Percentiles rank a stretch among this genome's conserved stretches.
phyloP scores from a whole-genome alignment of 37 sponge, comb jelly and placozoan species.

The Oopsacas minuta region DNA sequence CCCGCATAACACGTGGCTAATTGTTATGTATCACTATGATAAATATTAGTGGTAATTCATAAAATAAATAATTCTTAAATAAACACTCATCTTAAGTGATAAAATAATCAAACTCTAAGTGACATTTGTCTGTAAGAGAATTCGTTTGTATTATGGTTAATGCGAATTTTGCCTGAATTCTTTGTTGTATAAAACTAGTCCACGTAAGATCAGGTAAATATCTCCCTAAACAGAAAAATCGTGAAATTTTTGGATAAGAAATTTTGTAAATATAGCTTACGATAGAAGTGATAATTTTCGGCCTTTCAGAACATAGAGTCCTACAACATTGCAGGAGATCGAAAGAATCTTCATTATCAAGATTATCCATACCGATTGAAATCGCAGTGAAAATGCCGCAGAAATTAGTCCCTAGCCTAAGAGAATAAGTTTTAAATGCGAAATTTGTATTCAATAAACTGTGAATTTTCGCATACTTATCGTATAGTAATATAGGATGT shows the following conservation, averaged over 20 bases:
- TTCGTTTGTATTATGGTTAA: not conserved
- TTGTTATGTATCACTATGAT: too few relatives aligned
- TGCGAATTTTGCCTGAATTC: not conserved
- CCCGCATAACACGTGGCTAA: too few relatives aligned
- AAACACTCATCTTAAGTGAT: constrained; percentile 12
- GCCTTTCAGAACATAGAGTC: not conserved
- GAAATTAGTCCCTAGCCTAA: constrained; percentile 2
- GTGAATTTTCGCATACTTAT: not conserved
- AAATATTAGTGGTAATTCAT: too few relatives aligned
- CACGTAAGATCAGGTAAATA: not conserved
- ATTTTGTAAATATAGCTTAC: not conserved
- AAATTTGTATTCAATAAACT: not conserved
- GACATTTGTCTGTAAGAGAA: not conserved
- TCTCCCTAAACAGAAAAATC: not conserved
- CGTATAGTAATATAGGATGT: not conserved
- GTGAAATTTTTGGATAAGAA: not conserved
- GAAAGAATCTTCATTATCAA: not conserved
- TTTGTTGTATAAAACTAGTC: not conserved
- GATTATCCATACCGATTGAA: not conserved
- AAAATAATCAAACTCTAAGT: too few relatives aligned
- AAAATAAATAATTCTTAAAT: not conserved
- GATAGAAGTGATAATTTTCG: not conserved
- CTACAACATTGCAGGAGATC: not conserved
- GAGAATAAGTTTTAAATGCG: not conserved
- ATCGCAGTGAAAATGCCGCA: not conserved